Evolutionary conservation across 2,797 vertebrate species (phyloP).

Genomic region (Spea hammondii): DNA sequence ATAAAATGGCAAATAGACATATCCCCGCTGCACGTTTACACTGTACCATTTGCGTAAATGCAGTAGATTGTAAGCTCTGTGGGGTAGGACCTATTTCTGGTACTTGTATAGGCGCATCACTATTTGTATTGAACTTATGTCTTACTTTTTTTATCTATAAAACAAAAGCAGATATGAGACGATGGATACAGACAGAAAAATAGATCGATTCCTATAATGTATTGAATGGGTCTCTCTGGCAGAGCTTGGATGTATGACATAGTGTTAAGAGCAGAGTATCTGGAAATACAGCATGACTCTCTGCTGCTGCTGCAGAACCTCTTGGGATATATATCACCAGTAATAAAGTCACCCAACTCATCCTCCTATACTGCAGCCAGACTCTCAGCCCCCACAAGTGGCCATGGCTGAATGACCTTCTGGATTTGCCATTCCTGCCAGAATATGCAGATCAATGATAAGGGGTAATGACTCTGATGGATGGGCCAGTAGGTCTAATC

Average conservation of each 20-base stretch:
- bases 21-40: too few relatives aligned
- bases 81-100: neutral
- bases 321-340: neutral
- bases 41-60: neutral
- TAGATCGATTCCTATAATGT: too few relatives aligned
- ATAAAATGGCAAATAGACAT: too few relatives aligned
- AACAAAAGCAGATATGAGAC: too few relatives aligned
- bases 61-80: constrained; percentile 7
- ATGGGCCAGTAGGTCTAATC: neutral
- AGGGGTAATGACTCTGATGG: neutral
- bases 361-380: neutral
- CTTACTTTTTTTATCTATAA: too few relatives aligned
- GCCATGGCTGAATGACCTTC: neutral
- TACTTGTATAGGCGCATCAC: neutral
- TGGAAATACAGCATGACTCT: neutral
- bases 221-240: too few relatives aligned
- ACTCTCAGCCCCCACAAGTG: neutral
- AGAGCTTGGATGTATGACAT: too few relatives aligned
- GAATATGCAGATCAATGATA: neutral
- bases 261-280: too few relatives aligned
- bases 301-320: constrained; percentile 5
- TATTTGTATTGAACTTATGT: too few relatives aligned
- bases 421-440: neutral
- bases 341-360: neutral
- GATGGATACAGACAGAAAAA: too few relatives aligned